A percentile compares a stretch with the other conserved stretches of the same genome.
Conservation (phyloP, 2,888 invertebrate genomes). For the Rhorus exstirpatorius region DNA sequence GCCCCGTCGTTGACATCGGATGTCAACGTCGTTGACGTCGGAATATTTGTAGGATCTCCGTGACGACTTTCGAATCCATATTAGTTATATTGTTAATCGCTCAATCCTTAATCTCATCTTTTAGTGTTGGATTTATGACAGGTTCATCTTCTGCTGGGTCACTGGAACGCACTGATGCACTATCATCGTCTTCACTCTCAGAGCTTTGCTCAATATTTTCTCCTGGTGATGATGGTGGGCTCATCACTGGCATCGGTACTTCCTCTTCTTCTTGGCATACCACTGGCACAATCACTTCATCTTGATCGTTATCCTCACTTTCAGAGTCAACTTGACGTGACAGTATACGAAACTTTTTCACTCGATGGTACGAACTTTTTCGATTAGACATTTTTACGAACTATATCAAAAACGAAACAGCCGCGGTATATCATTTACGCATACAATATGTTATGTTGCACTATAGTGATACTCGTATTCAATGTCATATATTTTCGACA, state of each 20-base stretch:
- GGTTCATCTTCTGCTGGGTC: background rate
- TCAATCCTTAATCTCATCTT: slow-evolving; percentile 1
- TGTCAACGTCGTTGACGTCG: no score
- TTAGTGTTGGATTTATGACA: slow-evolving; percentile 6
- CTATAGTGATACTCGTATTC: slow-evolving; percentile 13
- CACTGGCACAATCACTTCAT: slow-evolving; percentile 1
- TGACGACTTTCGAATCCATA: background rate
- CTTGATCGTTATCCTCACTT: background rate
- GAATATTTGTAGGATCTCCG: slow-evolving; percentile 2
- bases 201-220: background rate
- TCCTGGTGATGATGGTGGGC: background rate
- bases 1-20: no score
- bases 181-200: background rate
- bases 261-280: slow-evolving; percentile 10
- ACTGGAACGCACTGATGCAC: no score
- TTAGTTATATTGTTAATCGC: background rate
- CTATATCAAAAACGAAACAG: slow-evolving; percentile 15
- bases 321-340: slow-evolving; percentile 6
- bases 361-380: slow-evolving; percentile 16
- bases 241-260: background rate
- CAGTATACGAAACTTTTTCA: background rate
- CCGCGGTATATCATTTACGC: slow-evolving; percentile 1
- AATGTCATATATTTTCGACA: slow-evolving; percentile 23
- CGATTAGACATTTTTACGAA: slow-evolving; percentile 4
- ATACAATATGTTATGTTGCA: slow-evolving; percentile 28